phyloP scores from a whole-genome alignment of 2,888 invertebrate genomes.

The Aphidoletes aphidimyza region DNA sequence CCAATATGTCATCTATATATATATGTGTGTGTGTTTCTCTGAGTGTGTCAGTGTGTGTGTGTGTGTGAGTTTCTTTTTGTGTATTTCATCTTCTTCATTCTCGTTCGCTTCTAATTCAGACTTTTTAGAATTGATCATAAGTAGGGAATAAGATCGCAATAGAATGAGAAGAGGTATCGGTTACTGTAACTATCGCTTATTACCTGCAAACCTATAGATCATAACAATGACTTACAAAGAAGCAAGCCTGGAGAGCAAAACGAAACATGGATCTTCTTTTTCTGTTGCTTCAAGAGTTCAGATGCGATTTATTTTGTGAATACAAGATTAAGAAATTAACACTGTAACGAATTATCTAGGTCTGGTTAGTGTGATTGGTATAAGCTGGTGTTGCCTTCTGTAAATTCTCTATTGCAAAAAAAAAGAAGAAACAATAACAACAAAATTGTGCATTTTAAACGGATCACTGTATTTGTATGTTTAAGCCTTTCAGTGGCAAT shows the following conservation, averaged over 20 bases:
- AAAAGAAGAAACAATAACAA: too few species aligned
- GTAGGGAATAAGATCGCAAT: not conserved
- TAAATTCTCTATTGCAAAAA: not conserved
- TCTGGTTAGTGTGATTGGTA: not conserved
- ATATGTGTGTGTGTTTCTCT: too few species aligned
- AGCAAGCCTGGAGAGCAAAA: not conserved
- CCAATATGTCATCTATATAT: too few species aligned
- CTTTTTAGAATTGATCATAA: not conserved
- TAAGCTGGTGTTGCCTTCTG: not conserved
- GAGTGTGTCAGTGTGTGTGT: not conserved
- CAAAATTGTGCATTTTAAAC: not conserved
- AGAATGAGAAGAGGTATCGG: not conserved
- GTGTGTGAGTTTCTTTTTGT: not conserved
- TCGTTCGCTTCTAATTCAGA: not conserved
- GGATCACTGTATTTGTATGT: not conserved
- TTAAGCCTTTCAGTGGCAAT: not conserved
- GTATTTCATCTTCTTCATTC: not conserved
- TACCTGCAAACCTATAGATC: not conserved
- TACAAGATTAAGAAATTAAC: constrained; percentile 33
- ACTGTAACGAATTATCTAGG: constrained; percentile 14
- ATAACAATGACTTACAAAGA: not conserved
- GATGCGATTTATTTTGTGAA: constrained; percentile 23
- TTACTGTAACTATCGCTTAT: too few species aligned
- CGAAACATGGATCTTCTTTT: too few species aligned
- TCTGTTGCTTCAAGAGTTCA: constrained; percentile 25